Evolutionary conservation across 2,797 vertebrate genomes (phyloP), one percentile per base, ranked within the genome.

Genomic region (Pseudochirops cupreus): DNA sequence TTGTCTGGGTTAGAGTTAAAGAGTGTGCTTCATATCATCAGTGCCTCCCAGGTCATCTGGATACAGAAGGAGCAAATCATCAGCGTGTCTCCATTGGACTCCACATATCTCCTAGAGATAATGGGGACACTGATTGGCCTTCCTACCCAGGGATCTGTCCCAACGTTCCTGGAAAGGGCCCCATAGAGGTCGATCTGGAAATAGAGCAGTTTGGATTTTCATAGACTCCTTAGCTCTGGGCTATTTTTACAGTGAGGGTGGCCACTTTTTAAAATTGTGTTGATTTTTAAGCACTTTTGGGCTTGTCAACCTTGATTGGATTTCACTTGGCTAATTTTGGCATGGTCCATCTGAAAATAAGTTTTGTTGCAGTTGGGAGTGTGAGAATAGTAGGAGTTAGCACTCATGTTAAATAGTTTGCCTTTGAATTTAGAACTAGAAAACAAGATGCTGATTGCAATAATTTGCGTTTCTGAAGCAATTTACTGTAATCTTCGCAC

Each of bases 381-480:
- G 95, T 98, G 96, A 96, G 97, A 97, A 97, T 96, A 97, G 97
- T 97, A 96, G 97, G 98, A 98, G 98, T 96, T 98, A 97, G 98
- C 98, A 98, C 96, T 96, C 96, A 96, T 95, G 97, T 98, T 98
- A 98, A 98, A 98, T 98, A 98, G 98, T 98, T 97, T 97, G 97
- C 97, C 98, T 98, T 98, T 98, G 98, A 98, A 98, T 99, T 98
- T 99, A 98, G 98, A 98, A 98, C 96, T 97, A 98, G 98, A 98
- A 99, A 98, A 99, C 97, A 99, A 98, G 98, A 98, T 98, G 98
- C 94, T 99, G 98, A 99, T 99, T 99, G 98, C 98, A 98, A 95
- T 98, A 98, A 99, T 99, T 98, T 98, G 98, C 62, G 94, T 98
- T 98, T 98, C 97, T 98, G 97, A 97, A 98, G 98, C 98, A 98